Evolutionary conservation across 2,113 vertebrate species (phyloP), one percentile per base, ranked within the genome.

Genomic region (Nycticebus coucang): DNA sequence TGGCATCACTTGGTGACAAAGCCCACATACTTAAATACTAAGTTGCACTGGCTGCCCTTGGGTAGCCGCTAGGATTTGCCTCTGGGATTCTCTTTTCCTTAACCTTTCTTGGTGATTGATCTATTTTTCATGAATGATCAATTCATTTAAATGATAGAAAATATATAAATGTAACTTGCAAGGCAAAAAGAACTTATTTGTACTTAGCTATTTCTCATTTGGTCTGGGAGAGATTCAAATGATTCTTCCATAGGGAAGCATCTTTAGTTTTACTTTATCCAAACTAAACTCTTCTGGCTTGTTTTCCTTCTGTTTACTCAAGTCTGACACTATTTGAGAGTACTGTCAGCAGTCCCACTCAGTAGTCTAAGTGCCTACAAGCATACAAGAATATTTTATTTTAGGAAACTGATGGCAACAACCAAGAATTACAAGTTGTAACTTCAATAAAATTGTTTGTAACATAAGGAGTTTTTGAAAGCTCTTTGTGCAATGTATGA

Each of bases 351-450:
- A 35, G 15, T 55, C 41, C 37, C 21, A 77, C 60, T 68, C 17
- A 66, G 83, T 64, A 66, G 22, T 83, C 87, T 57, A 69, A 59
- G 59, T 82, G 50, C 79, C 72, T 79, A 14, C 35, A 35, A 90
- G 35, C 30, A 66, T 30, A 5, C 64, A n/a, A 17, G 50, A 55
- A 59, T 72, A 78, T 68, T 72, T 82, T 72, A 83, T 57, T 87
- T 94, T 91, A 75, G 81, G 77, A 93, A 82, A 89, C 80, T 26
- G 33, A 92, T 60, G 41, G 41, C n/a, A 92, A 87, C 55, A 69
- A 89, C 19, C 30, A 89, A 69, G 60, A 92, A 62, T 7, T 6
- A 1, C 28, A 66, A 92, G 53, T n/a, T 17, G 28, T n/a, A 17
- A 26, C 83, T 94, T 68, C n/a, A 21, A 37, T 41, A 71, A 69